phyloP scores from a whole-genome alignment of 2,797 vertebrate genomes.

The Rhinoraja longicauda region DNA sequence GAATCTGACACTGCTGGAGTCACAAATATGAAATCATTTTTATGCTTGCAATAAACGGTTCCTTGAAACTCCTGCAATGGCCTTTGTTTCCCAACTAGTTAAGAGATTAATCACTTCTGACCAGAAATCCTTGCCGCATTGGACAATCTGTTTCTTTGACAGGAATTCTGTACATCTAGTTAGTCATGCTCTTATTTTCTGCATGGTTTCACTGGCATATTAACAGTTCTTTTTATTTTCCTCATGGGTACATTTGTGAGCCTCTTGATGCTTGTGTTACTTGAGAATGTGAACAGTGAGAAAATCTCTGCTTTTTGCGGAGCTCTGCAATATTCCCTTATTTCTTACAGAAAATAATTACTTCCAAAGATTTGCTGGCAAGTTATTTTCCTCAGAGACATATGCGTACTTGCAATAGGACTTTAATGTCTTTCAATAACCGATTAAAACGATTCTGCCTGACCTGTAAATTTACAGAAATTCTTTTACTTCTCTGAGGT shows the following conservation, averaged over 20 bases:
- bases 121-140: not conserved
- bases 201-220: not conserved
- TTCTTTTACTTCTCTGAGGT: not conserved
- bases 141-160: not conserved
- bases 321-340: not conserved
- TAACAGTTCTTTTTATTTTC: not conserved
- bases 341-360: not conserved
- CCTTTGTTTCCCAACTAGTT: not conserved
- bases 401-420: not conserved
- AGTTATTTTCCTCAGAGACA: not conserved
- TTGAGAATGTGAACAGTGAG: not conserved
- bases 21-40: not conserved
- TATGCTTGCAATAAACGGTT: not conserved
- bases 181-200: not conserved
- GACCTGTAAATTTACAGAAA: not conserved
- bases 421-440: not conserved
- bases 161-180: not conserved
- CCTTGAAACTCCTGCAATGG: not conserved
- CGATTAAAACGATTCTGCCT: slow-evolving; percentile 1
- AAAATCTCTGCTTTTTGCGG: not conserved
- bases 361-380: not conserved
- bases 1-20: not conserved
- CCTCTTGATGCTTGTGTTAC: not conserved
- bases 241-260: not conserved
- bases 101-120: not conserved